phyloP scores from a whole-genome alignment of 2,797 vertebrate genomes.

The Apogon talboti region DNA sequence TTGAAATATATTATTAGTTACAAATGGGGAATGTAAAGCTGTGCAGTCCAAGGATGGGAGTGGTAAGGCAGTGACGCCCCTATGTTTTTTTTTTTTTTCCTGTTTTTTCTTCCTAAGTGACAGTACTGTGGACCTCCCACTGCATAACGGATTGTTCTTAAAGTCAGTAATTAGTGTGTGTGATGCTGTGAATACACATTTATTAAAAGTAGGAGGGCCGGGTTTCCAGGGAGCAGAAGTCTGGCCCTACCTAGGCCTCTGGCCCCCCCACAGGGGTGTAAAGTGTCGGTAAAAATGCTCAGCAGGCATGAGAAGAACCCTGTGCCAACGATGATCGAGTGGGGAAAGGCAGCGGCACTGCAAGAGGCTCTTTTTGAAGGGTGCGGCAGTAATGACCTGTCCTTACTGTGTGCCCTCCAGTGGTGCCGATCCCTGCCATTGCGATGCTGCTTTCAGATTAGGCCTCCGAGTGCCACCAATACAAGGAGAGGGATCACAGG shows the following conservation, averaged over 20 bases:
- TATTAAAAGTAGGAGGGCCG: conserved; percentile 60
- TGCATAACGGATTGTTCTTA: conserved; percentile 56
- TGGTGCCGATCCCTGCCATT: conserved; percentile 60
- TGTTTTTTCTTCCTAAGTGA: conserved; percentile 21
- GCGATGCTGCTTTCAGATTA: conserved; percentile 77
- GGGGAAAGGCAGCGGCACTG: conserved; percentile 60
- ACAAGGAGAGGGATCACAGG: conserved; percentile 58
- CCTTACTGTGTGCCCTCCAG: conserved; percentile 72
- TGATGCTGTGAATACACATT: conserved; percentile 71
- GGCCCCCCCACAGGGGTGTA: conserved; percentile 46
- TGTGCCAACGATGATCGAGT: conserved; percentile 64
- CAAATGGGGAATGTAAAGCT: conserved; percentile 61
- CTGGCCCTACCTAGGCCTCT: conserved; percentile 49
- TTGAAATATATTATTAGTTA: conserved; percentile 69
- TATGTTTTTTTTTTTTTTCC: conserved; percentile 27
- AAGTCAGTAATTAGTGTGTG: conserved; percentile 70
- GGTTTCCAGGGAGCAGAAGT: conserved; percentile 49
- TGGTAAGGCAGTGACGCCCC: conserved; percentile 24
- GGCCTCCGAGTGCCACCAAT: conserved; percentile 58
- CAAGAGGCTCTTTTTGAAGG: conserved; percentile 75
- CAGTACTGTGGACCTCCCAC: conserved; percentile 30
- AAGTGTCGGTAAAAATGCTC: conserved; percentile 72
- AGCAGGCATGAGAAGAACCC: conserved; percentile 61
- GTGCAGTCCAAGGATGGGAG: conserved; percentile 44
- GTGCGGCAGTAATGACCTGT: conserved; percentile 79